These are phyloP conservation scores for Sycon ciliatum DNA, from an alignment of 37 sponge, comb jelly and placozoan species.

Conservation along the genomic window DNA sequence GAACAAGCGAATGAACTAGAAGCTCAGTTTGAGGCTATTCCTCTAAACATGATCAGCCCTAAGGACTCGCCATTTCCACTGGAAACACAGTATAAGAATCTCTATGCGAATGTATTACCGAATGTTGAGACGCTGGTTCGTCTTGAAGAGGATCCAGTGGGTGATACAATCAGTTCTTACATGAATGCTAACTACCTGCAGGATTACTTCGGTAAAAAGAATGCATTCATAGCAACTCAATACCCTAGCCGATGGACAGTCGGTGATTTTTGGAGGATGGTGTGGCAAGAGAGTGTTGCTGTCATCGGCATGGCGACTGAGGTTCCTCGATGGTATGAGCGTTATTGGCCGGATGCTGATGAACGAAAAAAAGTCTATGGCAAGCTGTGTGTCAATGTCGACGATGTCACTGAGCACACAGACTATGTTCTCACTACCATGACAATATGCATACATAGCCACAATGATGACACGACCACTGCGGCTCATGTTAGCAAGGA, in stretches of 20 bases:
- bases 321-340: background rate
- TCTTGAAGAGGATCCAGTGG: background rate
- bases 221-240: constrained; percentile 13
- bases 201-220: background rate
- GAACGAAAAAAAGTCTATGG: constrained; percentile 16
- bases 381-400: no score
- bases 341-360: constrained; percentile 16
- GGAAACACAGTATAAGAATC: constrained; percentile 18
- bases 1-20: constrained; percentile 3
- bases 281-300: constrained; percentile 12
- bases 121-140: constrained; percentile 9
- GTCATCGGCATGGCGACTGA: constrained; percentile 1
- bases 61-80: no score
- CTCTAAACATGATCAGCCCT: constrained; percentile 11
- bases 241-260: constrained; percentile 5
- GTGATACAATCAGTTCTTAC: constrained; percentile 1
- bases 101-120: constrained; percentile 13
- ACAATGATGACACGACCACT: no score
- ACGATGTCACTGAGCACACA: no score
- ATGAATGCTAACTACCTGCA: constrained; percentile 17
- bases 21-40: constrained; percentile 8
- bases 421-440: no score
- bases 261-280: constrained; percentile 22
- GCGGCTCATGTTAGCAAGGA: no score
- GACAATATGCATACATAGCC: no score